phyloP scores from a whole-genome alignment of 2,113 vertebrate species.

The Pyxicephalus adspersus region DNA sequence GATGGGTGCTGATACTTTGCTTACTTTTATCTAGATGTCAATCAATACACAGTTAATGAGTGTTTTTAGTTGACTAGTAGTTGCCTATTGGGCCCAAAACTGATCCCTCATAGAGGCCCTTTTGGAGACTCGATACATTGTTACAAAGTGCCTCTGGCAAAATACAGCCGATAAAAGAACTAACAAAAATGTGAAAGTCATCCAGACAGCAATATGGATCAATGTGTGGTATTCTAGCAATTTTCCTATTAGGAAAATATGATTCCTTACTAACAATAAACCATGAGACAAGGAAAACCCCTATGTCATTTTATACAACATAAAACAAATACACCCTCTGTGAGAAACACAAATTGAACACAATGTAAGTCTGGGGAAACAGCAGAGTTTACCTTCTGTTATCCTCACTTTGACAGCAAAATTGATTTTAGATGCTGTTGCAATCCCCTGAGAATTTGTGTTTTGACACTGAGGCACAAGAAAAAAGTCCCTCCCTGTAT shows the following conservation, averaged over 20 bases:
- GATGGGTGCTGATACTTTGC: too few species aligned
- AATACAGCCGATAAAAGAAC: too few species aligned
- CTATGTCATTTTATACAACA: slow-evolving; percentile 24
- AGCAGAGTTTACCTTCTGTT: slow-evolving; percentile 47
- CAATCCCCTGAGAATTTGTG: not conserved
- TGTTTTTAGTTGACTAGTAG: too few species aligned
- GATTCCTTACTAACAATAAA: not conserved
- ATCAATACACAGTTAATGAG: too few species aligned
- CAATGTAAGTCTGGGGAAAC: not conserved
- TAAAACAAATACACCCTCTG: slow-evolving; percentile 23
- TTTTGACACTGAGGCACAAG: slow-evolving; percentile 35
- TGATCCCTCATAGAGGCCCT: too few species aligned
- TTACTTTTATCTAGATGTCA: too few species aligned
- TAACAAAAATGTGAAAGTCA: not conserved
- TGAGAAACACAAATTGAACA: slow-evolving; percentile 1
- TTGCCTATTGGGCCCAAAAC: too few species aligned
- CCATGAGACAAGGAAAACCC: slow-evolving; percentile 2
- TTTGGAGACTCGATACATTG: too few species aligned
- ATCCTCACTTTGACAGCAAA: slow-evolving; percentile 53
- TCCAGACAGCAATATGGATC: not conserved
- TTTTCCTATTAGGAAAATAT: not conserved
- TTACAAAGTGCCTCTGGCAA: not conserved
- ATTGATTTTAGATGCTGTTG: slow-evolving; percentile 39
- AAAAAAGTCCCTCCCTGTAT: slow-evolving; percentile 4
- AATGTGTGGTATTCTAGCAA: not conserved